Conservation (phyloP, 2,888 invertebrate species). For the Ganaspis brasiliensis region DNA sequence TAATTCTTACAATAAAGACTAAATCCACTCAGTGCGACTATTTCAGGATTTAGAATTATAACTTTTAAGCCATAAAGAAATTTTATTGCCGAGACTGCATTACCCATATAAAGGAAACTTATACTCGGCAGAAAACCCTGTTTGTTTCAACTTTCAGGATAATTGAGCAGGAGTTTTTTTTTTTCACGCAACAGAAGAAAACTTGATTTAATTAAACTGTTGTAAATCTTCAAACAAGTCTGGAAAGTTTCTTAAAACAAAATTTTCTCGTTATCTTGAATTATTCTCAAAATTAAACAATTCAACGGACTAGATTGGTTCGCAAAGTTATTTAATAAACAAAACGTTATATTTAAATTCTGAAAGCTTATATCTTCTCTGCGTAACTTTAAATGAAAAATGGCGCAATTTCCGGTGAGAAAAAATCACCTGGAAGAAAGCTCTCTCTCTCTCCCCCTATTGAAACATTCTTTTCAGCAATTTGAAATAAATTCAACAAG, state of each 20-base stretch:
- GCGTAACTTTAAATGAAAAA: too few species aligned
- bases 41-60: neutral
- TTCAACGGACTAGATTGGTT: neutral
- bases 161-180: neutral
- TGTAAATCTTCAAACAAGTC: conserved; percentile 8
- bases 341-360: neutral
- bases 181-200: neutral
- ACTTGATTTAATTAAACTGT: conserved; percentile 6
- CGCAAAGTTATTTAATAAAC: neutral
- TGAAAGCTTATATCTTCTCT: too few species aligned
- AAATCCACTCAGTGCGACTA: conserved; percentile 1
- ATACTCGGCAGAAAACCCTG: neutral
- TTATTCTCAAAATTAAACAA: conserved; percentile 14
- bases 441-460: too few species aligned
- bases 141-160: conserved; percentile 9
- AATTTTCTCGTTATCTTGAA: conserved; percentile 4
- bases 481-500: too few species aligned
- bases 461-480: too few species aligned
- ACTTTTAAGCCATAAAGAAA: conserved; percentile 4
- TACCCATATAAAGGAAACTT: neutral
- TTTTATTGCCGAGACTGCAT: neutral
- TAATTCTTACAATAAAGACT: conserved; percentile 6
- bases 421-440: too few species aligned
- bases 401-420: too few species aligned
- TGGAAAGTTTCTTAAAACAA: neutral